Conservation (phyloP, 2,888 invertebrate species). For the Kryphioiulus occultus region DNA sequence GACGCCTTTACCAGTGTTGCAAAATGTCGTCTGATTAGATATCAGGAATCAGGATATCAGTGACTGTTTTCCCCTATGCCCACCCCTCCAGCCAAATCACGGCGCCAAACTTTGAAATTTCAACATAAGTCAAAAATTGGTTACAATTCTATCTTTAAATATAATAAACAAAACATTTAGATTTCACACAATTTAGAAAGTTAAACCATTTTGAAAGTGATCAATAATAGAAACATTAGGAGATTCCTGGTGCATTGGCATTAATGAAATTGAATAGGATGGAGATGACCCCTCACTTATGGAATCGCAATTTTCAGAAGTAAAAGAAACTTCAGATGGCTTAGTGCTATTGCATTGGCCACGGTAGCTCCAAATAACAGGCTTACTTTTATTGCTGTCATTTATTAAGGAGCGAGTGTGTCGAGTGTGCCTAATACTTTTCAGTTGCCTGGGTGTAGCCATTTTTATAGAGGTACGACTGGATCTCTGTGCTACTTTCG, state of each 20-base stretch:
- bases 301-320: not conserved
- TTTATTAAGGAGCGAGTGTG: not conserved
- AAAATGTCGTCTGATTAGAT: not conserved
- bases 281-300: slow-evolving; percentile 17
- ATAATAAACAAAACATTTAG: not conserved
- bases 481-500: not conserved
- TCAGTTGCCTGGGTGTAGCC: not conserved
- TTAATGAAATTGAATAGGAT: not conserved
- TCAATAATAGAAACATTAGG: not conserved
- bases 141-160: not conserved
- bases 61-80: not conserved
- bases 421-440: not conserved
- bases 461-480: not conserved
- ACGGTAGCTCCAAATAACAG: slow-evolving; percentile 38
- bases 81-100: too few species aligned
- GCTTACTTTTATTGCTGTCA: not conserved
- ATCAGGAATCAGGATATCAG: not conserved
- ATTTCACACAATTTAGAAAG: not conserved
- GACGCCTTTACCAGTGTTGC: not conserved
- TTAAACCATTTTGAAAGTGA: not conserved
- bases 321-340: slow-evolving; percentile 10
- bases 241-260: not conserved
- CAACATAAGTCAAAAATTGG: not conserved
- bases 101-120: not conserved
- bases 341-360: not conserved